A percentile compares a stretch with the other conserved stretches of the same genome.
Evolutionary conservation across 2,888 invertebrate genomes (phyloP).

Genomic region (Acleris sparsana): DNA sequence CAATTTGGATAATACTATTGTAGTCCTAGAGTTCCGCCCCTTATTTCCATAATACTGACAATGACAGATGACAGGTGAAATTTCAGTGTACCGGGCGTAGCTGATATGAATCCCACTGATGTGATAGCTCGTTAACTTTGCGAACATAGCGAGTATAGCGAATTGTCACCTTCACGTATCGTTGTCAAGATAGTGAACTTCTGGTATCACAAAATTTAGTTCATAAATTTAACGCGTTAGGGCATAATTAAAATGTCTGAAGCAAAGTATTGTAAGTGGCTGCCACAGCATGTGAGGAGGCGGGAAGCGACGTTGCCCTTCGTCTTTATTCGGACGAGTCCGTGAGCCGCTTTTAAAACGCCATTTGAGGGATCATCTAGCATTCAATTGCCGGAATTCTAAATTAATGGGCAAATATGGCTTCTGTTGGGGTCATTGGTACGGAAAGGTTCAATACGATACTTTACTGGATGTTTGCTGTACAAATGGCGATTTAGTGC

Average conservation of each 20-base stretch:
- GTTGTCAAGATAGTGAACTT: too few relatives aligned
- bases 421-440: conserved; percentile 12
- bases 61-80: too few relatives aligned
- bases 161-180: too few relatives aligned
- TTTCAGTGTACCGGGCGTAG: too few relatives aligned
- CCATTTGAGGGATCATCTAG: conserved; percentile 26
- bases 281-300: conserved; percentile 8
- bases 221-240: not conserved
- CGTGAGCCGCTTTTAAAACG: conserved; percentile 33
- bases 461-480: conserved; percentile 25
- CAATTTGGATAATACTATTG: too few relatives aligned
- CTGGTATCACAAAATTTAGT: too few relatives aligned
- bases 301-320: conserved; percentile 7
- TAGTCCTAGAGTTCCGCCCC: too few relatives aligned
- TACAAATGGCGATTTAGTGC: conserved; percentile 13
- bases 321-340: conserved; percentile 18
- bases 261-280: conserved; percentile 1
- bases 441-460: conserved; percentile 12
- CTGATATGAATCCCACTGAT: too few relatives aligned
- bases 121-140: too few relatives aligned
- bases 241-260: conserved; percentile 8
- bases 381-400: conserved; percentile 15
- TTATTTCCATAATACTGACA: too few relatives aligned
- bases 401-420: not conserved
- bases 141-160: too few relatives aligned